Base-by-base conservation (phyloP, 2,113 vertebrate genomes). In the Trachemys scripta region DNA sequence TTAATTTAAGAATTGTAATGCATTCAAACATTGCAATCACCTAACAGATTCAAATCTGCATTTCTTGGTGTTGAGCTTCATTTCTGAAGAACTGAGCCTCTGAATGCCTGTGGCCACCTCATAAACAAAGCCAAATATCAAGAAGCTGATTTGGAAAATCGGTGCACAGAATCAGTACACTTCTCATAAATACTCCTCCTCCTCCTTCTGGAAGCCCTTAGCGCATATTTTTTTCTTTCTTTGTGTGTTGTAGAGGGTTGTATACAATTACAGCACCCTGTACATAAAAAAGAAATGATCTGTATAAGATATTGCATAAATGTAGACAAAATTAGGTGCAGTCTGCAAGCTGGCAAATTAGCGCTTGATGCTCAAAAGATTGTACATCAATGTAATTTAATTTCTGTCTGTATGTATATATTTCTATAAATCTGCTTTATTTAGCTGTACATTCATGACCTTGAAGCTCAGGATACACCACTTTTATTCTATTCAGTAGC, bases 21-120 rank as follows among this genome's bases (percentile, higher is more conserved):
- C 53, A 91, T 96, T 96, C 84, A 95, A 96, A 96, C 95, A 87
- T 87, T 94, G 89, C 95, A 97, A 97, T 97, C 96, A 95, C 87
- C 90, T 96, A 95, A 96, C 93, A 95, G 90, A 94, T 90, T 57
- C 85, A 96, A 90, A 96, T 95, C 90, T 97, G 87, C 83, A 95
- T 92, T 96, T 96, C 92, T 93, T 92, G 90, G 80, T 90, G 81
- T 85, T 95, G 93, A 95, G 16, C 93, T 88, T 84, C 83, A 92
- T 93, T 92, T 91, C 75, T 93, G 94, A 86, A 2, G 0, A 95
- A 90, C 92, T 84, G 89, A 97, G 85, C 62, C 84, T 94, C 92
- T 95, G 82, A 85, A 4, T 93, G 94, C 90, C 96, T 92, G 62
- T 84, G 94, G 95, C 90, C 90, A 95, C 86, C 62, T 90, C 92